Base-by-base conservation (phyloP, 2,113 vertebrate species). In the Sorex fumeus region DNA sequence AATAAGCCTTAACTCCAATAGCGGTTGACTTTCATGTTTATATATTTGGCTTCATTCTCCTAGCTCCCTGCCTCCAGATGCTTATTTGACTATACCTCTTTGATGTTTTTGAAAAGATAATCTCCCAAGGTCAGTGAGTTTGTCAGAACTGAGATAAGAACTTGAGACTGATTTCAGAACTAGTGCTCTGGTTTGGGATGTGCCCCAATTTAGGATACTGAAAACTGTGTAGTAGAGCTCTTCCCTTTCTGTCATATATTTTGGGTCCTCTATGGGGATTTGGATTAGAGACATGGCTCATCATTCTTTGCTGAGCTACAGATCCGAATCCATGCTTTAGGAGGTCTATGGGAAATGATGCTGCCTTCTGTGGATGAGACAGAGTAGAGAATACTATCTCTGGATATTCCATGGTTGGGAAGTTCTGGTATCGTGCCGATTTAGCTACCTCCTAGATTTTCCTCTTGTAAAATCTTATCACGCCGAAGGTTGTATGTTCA, bases 41-140 rank as follows among this genome's bases (percentile, higher is more conserved):
- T 71, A 90, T 76, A 50, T 91, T 96, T 45, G 57, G 28, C 67
- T 53, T 86, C 16, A 6, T 93, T 79, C 71, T 76, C 60, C 93
- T 6, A 69, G 32, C 34, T 77, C 64, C 4, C 0, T 60, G 18
- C 6, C 43, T 77, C 30, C 13, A 28, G 8, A 8, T 43, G 53
- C 25, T 36, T 69, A 69, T 23, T 21, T 62, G 27, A 82, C 1
- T 40, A 19, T 21, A 86, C 30, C 77, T 69, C n/a, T 90, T 57
- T 71, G 45, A 57, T 84, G 19, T 84, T 64, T 91, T 53, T 77
- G 87, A 91, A 53, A 87, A 23, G n/a, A 23, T 4, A 74, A 64
- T 76, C 45, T 93, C 18, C 47, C 57, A 74, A 70, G 19, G 60
- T 75, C 28, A 43, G 53, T 93, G 84, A 89, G 53, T 34, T 53